Percentiles rank a stretch among this genome's conserved stretches.
These are phyloP conservation scores for Petromus typicus DNA, from an alignment of 2,113 vertebrate species.

Conservation along the genomic window DNA sequence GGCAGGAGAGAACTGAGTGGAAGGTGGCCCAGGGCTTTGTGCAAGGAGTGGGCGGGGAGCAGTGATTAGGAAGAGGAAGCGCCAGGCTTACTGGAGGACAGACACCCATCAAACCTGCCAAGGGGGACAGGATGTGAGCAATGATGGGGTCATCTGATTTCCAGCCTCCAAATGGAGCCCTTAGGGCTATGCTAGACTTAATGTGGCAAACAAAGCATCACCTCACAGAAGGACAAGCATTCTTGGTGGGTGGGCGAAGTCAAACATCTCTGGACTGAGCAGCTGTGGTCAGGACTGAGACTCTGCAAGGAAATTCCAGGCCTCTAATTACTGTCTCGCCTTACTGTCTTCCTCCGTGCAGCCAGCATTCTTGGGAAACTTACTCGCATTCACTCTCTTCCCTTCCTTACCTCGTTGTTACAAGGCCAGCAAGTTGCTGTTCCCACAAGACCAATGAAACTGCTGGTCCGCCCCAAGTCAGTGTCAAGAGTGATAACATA, in stretches of 20 bases:
- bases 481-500: not conserved
- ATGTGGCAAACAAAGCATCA: constrained; percentile 30
- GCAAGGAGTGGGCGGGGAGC: not conserved
- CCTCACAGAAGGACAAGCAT: not conserved
- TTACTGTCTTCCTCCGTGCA: not conserved
- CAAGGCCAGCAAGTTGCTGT: not conserved
- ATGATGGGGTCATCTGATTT: constrained; percentile 7
- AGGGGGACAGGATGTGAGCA: constrained; percentile 63
- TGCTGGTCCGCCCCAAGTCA: not conserved
- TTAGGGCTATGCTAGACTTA: not conserved
- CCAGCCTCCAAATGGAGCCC: constrained; percentile 13
- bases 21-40: not conserved
- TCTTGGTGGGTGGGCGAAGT: constrained; percentile 48
- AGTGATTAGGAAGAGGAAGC: constrained; percentile 64
- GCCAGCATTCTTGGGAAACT: constrained; percentile 58
- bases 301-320: constrained; percentile 53
- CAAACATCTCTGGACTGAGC: constrained; percentile 31
- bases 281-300: constrained; percentile 63
- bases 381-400: not conserved
- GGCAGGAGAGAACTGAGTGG: not conserved
- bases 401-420: constrained; percentile 15
- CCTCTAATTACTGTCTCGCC: constrained; percentile 65
- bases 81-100: not conserved
- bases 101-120: not conserved
- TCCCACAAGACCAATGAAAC: not conserved